phyloP scores from a whole-genome alignment of 1,140 invertebrate species.

The Drosophila cardini region DNA sequence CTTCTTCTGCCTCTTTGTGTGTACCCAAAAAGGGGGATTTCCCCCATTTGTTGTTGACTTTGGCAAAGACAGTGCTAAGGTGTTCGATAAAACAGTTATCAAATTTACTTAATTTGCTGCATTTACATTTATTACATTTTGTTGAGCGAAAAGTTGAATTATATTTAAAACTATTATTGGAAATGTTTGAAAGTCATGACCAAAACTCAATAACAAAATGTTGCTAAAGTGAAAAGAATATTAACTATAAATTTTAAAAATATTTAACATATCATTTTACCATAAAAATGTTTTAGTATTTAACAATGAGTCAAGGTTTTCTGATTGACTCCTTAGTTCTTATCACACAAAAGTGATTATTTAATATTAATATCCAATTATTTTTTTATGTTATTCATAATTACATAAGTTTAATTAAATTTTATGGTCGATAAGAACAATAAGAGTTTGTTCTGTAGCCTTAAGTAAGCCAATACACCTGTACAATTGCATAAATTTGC shows the following conservation, averaged over 20 bases:
- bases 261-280: too few species aligned
- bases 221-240: too few species aligned
- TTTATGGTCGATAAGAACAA: not conserved
- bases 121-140: not conserved
- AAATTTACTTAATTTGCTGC: not conserved
- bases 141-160: not conserved
- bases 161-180: slow-evolving; percentile 1
- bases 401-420: not conserved
- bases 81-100: not conserved
- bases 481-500: slow-evolving; percentile 12
- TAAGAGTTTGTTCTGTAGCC: not conserved
- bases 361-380: not conserved
- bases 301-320: too few species aligned
- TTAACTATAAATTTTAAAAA: too few species aligned
- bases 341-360: not conserved
- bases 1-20: slow-evolving; percentile 1
- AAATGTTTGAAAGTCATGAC: not conserved
- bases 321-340: too few species aligned
- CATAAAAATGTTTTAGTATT: too few species aligned
- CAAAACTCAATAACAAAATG: not conserved
- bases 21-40: not conserved
- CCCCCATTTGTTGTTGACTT: not conserved
- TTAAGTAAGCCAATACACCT: slow-evolving; percentile 35
- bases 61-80: not conserved
- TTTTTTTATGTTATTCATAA: not conserved